Percentiles rank a stretch among this genome's conserved stretches.
Conservation (phyloP, 2,113 vertebrate species). For the Myrmecophaga tridactyla region DNA sequence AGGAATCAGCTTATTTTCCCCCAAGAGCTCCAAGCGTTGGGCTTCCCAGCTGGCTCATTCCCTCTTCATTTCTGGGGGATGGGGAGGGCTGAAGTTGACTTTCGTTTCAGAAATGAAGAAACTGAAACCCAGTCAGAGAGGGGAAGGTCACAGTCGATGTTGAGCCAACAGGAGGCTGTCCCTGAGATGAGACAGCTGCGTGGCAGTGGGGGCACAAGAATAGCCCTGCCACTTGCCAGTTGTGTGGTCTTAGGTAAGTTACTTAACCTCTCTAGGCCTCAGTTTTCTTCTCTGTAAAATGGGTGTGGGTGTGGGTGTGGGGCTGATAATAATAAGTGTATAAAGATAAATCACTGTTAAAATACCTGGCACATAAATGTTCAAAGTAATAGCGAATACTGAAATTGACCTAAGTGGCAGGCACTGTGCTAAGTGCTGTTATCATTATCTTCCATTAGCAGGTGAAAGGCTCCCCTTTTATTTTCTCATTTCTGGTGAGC, state of each 20-base stretch:
- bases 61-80: no score
- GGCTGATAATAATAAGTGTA: background rate
- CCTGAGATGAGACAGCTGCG: background rate
- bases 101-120: background rate
- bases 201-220: background rate
- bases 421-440: no score
- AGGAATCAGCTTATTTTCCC: background rate
- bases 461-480: background rate
- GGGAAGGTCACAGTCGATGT: background rate
- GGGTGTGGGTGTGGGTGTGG: background rate
- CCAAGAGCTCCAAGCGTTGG: background rate
- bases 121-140: background rate
- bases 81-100: background rate
- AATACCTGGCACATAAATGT: accelerated
- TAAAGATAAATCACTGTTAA: background rate
- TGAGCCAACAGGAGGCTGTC: background rate
- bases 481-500: background rate
- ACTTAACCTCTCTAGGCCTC: background rate
- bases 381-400: background rate
- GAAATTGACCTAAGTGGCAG: accelerated
- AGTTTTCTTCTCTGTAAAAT: background rate
- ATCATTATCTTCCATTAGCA: background rate
- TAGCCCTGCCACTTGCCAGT: background rate
- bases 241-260: background rate
- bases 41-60: background rate